phyloP scores from a whole-genome alignment of 1,140 invertebrate genomes.

The Eriocheir sinensis region DNA sequence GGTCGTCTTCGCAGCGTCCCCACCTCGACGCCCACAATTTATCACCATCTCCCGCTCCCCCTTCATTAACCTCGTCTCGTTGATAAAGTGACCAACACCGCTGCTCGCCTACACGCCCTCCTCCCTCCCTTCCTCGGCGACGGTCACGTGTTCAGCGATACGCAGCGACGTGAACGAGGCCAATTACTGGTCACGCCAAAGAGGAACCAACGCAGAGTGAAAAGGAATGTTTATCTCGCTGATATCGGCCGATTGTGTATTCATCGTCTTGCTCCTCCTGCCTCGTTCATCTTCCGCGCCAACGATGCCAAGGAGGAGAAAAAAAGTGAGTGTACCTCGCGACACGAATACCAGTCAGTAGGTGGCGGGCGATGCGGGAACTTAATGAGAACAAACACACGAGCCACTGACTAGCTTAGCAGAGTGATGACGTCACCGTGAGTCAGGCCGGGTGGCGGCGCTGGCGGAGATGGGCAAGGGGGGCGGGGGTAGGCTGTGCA shows the following conservation, averaged over 20 bases:
- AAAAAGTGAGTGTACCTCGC: not conserved
- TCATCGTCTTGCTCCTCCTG: not conserved
- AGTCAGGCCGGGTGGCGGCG: not conserved
- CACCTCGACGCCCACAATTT: constrained; percentile 6
- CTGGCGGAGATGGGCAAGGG: not conserved
- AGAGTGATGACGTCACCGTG: constrained; percentile 54
- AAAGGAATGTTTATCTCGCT: not conserved
- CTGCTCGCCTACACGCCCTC: not conserved
- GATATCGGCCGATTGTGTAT: not conserved
- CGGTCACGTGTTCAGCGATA: not conserved
- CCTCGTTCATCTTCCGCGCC: not conserved
- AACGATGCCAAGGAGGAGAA: not conserved
- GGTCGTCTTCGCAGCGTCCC: constrained; percentile 13
- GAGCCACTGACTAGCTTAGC: constrained; percentile 63
- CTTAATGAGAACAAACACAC: constrained; percentile 60
- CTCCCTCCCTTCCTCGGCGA: not conserved
- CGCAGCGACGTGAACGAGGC: not conserved
- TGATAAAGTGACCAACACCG: constrained; percentile 18
- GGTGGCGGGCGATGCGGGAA: not conserved
- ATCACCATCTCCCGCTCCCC: not conserved
- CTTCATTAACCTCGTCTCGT: constrained; percentile 23
- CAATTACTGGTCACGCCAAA: not conserved
- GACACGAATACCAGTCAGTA: constrained; percentile 28
- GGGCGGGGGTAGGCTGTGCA: constrained; percentile 11
- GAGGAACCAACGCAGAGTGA: not conserved